These are phyloP conservation scores for Drosophila tanythrix DNA, from an alignment of 2,888 invertebrate genomes.

Conservation along the genomic window DNA sequence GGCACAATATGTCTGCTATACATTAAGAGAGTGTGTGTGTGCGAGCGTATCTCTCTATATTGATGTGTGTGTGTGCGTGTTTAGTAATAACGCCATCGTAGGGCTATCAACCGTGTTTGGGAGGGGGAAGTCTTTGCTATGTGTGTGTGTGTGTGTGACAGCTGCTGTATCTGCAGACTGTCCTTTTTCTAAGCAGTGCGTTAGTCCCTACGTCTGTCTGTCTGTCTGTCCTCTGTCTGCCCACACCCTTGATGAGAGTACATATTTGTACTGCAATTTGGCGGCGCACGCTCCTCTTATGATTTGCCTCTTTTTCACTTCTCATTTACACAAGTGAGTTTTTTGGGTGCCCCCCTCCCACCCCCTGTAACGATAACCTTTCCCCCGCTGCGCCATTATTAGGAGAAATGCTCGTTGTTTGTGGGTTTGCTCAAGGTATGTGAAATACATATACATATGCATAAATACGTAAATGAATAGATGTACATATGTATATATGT, in stretches of 20 bases:
- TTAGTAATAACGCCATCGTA: conserved; percentile 47
- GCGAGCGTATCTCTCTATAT: neutral
- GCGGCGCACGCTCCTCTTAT: conserved; percentile 76
- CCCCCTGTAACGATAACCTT: conserved; percentile 32
- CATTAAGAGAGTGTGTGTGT: conserved; percentile 7
- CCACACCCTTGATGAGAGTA: conserved; percentile 56
- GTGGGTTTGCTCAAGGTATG: conserved; percentile 37
- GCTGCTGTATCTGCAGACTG: conserved; percentile 68
- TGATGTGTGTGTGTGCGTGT: conserved; percentile 12
- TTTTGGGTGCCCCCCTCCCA: conserved; percentile 56
- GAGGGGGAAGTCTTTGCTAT: conserved; percentile 1
- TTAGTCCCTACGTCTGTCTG: conserved; percentile 49
- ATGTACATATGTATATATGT: neutral
- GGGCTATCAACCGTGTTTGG: conserved; percentile 15
- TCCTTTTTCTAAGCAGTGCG: conserved; percentile 74
- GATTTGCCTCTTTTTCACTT: conserved; percentile 83
- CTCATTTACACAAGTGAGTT: conserved; percentile 79
- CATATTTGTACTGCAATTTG: conserved; percentile 83
- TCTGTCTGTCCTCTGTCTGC: neutral
- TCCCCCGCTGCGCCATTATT: conserved; percentile 68
- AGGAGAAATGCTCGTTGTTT: conserved; percentile 49
- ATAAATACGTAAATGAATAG: conserved; percentile 7
- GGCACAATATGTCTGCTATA: conserved; percentile 55
- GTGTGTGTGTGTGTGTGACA: conserved; percentile 36
- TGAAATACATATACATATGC: conserved; percentile 44